A percentile compares a stretch with the other conserved stretches of the same genome.
These are phyloP conservation scores for Brachionus sp. DNA, from an alignment of 1,140 invertebrate genomes.

Conservation along the genomic window DNA sequence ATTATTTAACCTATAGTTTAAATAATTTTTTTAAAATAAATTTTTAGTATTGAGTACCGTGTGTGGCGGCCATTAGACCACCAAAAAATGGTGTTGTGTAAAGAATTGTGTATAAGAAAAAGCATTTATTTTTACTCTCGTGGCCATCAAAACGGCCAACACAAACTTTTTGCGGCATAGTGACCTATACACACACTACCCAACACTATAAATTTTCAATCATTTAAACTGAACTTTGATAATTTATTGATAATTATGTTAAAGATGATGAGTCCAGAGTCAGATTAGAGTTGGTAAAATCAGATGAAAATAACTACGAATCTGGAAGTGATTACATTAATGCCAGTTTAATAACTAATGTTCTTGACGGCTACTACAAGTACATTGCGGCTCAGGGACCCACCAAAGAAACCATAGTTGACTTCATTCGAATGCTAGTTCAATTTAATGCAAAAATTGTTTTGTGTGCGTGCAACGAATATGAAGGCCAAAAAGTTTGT, in stretches of 20 bases:
- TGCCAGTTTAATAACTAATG: slow-evolving; percentile 26
- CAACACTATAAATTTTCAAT: too few relatives aligned
- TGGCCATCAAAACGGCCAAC: too few relatives aligned
- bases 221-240: too few relatives aligned
- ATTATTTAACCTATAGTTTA: slow-evolving; percentile 7
- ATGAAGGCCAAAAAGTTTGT: slow-evolving; percentile 15
- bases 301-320: not conserved
- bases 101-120: too few relatives aligned
- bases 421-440: slow-evolving; percentile 39
- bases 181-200: too few relatives aligned
- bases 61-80: too few relatives aligned
- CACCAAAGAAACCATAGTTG: not conserved
- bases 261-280: slow-evolving; percentile 41
- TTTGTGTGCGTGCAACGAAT: slow-evolving; percentile 40
- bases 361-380: slow-evolving; percentile 5
- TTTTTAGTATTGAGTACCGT: too few relatives aligned
- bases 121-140: too few relatives aligned
- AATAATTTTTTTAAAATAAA: too few relatives aligned
- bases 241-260: not conserved
- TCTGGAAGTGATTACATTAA: slow-evolving; percentile 65
- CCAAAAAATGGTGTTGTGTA: too few relatives aligned
- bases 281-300: not conserved
- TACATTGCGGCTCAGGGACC: slow-evolving; percentile 45
- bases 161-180: too few relatives aligned
- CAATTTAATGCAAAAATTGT: slow-evolving; percentile 30